These are phyloP conservation scores for Pampusana beccarii DNA, from an alignment of 2,113 vertebrate species.

Conservation along the genomic window DNA sequence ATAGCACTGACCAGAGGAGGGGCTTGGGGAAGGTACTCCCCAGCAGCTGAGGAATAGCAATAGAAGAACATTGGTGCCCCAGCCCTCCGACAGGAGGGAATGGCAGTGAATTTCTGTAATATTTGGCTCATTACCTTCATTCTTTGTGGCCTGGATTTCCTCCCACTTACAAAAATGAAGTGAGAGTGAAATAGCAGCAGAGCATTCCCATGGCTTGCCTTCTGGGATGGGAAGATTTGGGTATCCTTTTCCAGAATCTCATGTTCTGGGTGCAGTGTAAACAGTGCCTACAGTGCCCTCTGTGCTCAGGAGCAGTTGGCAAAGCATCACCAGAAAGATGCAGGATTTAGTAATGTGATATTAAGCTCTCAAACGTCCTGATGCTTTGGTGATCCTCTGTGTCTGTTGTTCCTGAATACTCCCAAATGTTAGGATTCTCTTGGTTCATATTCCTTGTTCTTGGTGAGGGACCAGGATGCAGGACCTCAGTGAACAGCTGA, in stretches of 20 bases:
- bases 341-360: background rate
- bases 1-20: background rate
- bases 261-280: fast-evolving
- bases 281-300: background rate
- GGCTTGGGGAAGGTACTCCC: background rate
- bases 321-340: background rate
- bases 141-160: background rate
- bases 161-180: background rate
- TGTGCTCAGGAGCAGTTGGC: background rate
- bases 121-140: background rate
- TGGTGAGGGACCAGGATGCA: background rate
- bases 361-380: background rate
- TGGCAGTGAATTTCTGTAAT: background rate
- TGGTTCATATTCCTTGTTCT: background rate
- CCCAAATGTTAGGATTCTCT: background rate
- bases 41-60: background rate
- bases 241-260: background rate
- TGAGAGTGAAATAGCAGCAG: background rate
- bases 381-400: background rate
- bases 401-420: background rate
- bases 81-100: background rate
- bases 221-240: background rate
- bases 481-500: background rate
- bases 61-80: background rate
- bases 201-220: background rate